Base-by-base conservation (phyloP, 2,888 invertebrate genomes). In the Charanyca ferruginea region DNA sequence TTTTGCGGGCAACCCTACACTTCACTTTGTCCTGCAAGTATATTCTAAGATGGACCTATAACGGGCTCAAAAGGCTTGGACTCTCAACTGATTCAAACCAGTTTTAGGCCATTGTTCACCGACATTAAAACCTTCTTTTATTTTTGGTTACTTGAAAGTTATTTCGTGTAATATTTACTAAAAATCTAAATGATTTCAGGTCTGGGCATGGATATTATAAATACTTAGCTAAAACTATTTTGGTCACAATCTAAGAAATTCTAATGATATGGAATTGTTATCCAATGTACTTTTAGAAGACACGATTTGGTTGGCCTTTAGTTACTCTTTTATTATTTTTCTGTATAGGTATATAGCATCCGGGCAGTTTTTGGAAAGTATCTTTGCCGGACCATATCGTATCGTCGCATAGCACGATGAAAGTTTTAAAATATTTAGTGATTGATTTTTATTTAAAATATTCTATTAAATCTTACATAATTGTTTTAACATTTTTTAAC, bases 211-310 rank as follows among this genome's bases (percentile, higher is more conserved):
- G 35, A 35, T 74, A 61, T 44, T 59, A 60, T 59, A 60, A 22
- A 53, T 69, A 38, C 38, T 38, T 38, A 73, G 63, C 67, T 82
- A 73, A 55, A 62, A 53, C 67, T 80, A 72, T 75, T 66, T 79
- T 79, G 76, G 77, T 80, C 80, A 59, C 61, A 41, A 53, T 68
- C 64, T 80, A 83, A 52, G 35, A 71, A 71, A 72, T 73, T 61
- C 76, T 83, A 83, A 73, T 83, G 83, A 83, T 83, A 83, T 83
- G 83, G 66, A 76, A 60, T 73, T 51, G 64, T 73, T 77, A 22
- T 41, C 1, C 41, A 45, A 5, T 20, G 18, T 47, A 8, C 32
- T 73, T 28, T 47, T 22, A 41, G 48, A 65, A 35, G 66, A 58
- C 23, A 79, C 61, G 35, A 53, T 54, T 42, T 61, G 22, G 38